These are phyloP conservation scores for Sinocyclocheilus anophthalmus DNA, from an alignment of 2,113 vertebrate species.

Conservation along the genomic window DNA sequence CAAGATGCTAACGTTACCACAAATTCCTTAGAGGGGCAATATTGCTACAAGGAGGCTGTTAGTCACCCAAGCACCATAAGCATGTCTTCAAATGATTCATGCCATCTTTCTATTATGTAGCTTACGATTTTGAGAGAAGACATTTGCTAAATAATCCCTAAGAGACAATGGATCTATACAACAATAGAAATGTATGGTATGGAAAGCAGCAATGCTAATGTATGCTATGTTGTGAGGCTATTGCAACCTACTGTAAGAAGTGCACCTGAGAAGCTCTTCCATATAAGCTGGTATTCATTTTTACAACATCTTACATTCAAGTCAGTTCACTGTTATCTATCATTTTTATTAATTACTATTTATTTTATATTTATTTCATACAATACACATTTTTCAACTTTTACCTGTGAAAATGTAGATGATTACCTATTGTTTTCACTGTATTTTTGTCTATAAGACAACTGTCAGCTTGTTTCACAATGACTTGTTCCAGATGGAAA, in stretches of 20 bases:
- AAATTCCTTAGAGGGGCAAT: conserved; percentile 32
- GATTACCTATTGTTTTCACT: not conserved
- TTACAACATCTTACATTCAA: not conserved
- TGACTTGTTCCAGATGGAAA: not conserved
- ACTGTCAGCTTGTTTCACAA: not conserved
- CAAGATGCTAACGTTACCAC: conserved; percentile 14
- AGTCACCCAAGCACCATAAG: not conserved
- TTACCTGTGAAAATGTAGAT: not conserved
- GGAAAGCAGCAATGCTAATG: too few relatives aligned
- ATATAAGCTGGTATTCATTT: not conserved
- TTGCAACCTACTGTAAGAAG: not conserved
- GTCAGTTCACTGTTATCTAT: not conserved
- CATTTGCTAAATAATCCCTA: not conserved
- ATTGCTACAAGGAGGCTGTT: conserved; percentile 15
- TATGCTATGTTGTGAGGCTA: not conserved
- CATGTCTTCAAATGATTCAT: not conserved
- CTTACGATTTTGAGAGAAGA: not conserved
- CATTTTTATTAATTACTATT: too few relatives aligned
- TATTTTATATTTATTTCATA: too few relatives aligned
- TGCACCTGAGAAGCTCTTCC: not conserved
- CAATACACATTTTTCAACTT: not conserved
- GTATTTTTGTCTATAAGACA: not conserved
- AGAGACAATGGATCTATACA: not conserved
- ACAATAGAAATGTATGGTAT: not conserved
- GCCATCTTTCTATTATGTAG: not conserved